Evolutionary conservation across 2,113 vertebrate genomes (phyloP), one percentile per base, ranked within the genome.

Genomic region (Hyperoodon ampullatus): DNA sequence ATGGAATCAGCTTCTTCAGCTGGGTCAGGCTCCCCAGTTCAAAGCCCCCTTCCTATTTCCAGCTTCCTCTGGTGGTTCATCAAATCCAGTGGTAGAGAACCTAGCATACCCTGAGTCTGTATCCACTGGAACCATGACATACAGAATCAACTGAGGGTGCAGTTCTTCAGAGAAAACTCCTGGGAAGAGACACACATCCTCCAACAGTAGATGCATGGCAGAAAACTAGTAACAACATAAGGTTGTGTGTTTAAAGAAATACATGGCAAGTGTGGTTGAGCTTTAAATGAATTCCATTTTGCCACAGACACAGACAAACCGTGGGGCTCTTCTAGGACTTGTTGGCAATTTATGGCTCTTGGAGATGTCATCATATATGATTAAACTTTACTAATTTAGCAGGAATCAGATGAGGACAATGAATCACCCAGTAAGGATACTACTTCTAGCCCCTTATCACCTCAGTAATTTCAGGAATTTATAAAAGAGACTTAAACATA

Each of bases 401-500:
- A 0, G 87, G 88, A 93, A 93, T 66, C 81, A 88, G 0, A 16
- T 80, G 81, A 98, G 75, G 0, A 28, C 75, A 90, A 94, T 94
- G 96, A 97, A 97, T 98, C 95, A 94, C 84, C 96, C 60, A 13
- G 12, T 0, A 75, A 77, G 90, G 84, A 85, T 96, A 94, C 71
- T 97, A 97, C 89, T 95, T 96, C 95, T 47, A 68, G n/a, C 74
- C 96, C 77, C 33, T 97, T 94, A 84, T 92, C 97, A 95, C 68
- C 8, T 0, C 9, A 0, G 85, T 78, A 63, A 90, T 88, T 97
- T 96, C 92, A 90, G 78, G 50, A 97, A 95, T n/a, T 71, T 93
- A 78, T 82, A 94, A 97, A 97, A 98, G 93, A 93, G 95, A 97
- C 95, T 97, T 96, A 93, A 94, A 78, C 87, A 94, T 97, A 97